Conservation (phyloP, 2,113 vertebrate species). For the Machaerirhynchus nigripectus region DNA sequence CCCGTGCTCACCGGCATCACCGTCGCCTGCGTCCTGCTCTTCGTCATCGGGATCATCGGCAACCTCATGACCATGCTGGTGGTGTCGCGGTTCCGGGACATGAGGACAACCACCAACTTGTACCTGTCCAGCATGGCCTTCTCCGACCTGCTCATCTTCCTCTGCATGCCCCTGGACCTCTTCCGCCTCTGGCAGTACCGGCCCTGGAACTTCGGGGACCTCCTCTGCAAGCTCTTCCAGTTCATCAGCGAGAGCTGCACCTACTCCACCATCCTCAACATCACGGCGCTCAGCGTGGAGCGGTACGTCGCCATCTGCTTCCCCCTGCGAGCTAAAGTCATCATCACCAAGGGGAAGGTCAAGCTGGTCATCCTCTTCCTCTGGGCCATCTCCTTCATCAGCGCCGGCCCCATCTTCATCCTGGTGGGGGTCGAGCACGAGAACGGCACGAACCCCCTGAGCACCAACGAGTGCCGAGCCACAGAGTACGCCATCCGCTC, state of each 20-base stretch:
- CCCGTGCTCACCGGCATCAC: slow-evolving; percentile 88
- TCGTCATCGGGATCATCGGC: slow-evolving; percentile 84
- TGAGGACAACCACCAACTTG: slow-evolving; percentile 95
- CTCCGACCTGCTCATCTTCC: slow-evolving; percentile 93
- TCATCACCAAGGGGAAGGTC: slow-evolving; percentile 90
- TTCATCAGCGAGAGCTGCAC: slow-evolving; percentile 95
- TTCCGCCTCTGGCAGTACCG: slow-evolving; percentile 94
- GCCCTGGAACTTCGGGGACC: slow-evolving; percentile 90
- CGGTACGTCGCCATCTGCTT: slow-evolving; percentile 95
- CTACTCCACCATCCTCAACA: slow-evolving; percentile 94
- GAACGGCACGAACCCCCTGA: slow-evolving; percentile 73
- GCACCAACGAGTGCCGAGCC: slow-evolving; percentile 91
- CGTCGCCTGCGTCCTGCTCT: slow-evolving; percentile 83
- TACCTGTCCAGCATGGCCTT: slow-evolving; percentile 97
- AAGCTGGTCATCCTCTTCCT: slow-evolving; percentile 88
- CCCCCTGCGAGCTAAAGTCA: slow-evolving; percentile 90
- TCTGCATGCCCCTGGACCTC: slow-evolving; percentile 95
- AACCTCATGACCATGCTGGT: slow-evolving; percentile 94
- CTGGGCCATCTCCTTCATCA: slow-evolving; percentile 87
- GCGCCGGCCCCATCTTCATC: slow-evolving; percentile 91
- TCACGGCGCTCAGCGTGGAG: slow-evolving; percentile 94
- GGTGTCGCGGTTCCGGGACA: slow-evolving; percentile 88
- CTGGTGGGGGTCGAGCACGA: slow-evolving; percentile 93
- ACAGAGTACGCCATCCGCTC: slow-evolving; percentile 92
- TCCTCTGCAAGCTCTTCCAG: slow-evolving; percentile 96